Base-by-base conservation (phyloP, 2,113 vertebrate species). In the Patagioenas fasciata region DNA sequence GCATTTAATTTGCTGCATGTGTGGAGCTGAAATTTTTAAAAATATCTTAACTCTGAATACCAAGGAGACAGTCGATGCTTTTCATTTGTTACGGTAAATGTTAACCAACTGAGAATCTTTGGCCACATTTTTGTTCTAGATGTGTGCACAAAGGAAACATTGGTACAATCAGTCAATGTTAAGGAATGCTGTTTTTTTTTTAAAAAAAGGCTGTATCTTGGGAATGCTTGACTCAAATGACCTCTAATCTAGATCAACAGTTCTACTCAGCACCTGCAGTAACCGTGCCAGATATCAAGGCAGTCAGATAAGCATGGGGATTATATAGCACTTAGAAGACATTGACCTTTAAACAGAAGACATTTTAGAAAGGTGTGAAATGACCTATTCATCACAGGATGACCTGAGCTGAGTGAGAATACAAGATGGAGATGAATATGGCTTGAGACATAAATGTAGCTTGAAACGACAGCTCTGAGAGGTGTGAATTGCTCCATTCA, bases 341-440 rank as follows among this genome's bases (percentile, higher is more conserved):
- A 66, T 0, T 80, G 69, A 92, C 67, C 91, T 80, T 92, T 94
- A 92, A 90, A 66, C 42, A 78, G 51, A 80, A 83, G 80, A 62
- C 47, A 88, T 93, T 70, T 80, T 80, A 80, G 75, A 91, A 70
- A 89, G 67, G 47, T 95, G 69, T 94, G 80, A 92, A 77, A 70
- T 94, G 25, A 80, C 38, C 32, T 67, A 38, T 93, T 86, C 83
- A 67, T 94, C 85, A 15, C 74, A 82, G 66, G 25, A 69, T 91
- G 73, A 77, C 53, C 31, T 57, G 79, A 93, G 58, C 50, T 82
- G 75, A 88, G 81, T 57, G 50, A 91, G 62, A 73, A 53, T 93
- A 57, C 44, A 69, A 65, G 40, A 40, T 53, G 36, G 54, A 70
- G 58, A 90, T 65, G 54, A 70, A 54, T 77, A 66, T 85, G 54